Evolutionary conservation across 23 tunicate genomes (phyloP).

Genomic region (Diplosoma virens): DNA sequence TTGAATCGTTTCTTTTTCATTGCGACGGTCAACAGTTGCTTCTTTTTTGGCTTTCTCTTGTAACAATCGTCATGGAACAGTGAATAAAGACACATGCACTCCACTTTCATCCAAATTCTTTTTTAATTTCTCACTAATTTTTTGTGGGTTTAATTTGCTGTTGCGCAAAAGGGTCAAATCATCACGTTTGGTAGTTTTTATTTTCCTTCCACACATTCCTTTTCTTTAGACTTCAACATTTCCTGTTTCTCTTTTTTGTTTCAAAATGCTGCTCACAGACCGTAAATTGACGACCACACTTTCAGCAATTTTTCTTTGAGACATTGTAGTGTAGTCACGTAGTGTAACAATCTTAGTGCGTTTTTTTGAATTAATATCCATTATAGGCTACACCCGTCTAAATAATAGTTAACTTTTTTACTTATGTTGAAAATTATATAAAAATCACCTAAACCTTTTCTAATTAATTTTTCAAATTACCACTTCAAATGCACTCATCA

Average conservation of each 20-base stretch:
- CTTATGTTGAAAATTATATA: too few relatives aligned
- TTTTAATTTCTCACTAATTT: constrained; percentile 10
- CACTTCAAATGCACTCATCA: too few relatives aligned
- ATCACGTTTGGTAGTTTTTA: constrained; percentile 18
- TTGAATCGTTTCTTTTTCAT: constrained; percentile 29
- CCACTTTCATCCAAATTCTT: constrained; percentile 18
- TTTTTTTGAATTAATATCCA: too few relatives aligned
- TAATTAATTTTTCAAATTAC: too few relatives aligned
- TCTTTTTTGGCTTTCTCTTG: constrained; percentile 19
- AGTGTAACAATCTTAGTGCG: too few relatives aligned
- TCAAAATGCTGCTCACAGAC: constrained; percentile 13
- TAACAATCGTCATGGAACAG: constrained; percentile 11
- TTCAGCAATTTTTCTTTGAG: constrained; percentile 25
- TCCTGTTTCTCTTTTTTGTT: constrained; percentile 21
- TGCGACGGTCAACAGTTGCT: constrained; percentile 24
- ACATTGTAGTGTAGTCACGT: too few relatives aligned
- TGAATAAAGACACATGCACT: constrained; percentile 17
- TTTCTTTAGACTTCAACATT: constrained; percentile 19
- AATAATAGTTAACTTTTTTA: too few relatives aligned
- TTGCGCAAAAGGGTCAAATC: constrained; percentile 13
- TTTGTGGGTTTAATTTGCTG: constrained; percentile 18
- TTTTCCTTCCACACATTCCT: constrained; percentile 24
- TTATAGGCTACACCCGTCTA: too few relatives aligned
- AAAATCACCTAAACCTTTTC: too few relatives aligned
- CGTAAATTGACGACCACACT: constrained; percentile 24